Percentiles rank a stretch among this genome's conserved stretches.
Evolutionary conservation across 2,888 invertebrate genomes (phyloP).

Genomic region (Drosophila imparisetae): DNA sequence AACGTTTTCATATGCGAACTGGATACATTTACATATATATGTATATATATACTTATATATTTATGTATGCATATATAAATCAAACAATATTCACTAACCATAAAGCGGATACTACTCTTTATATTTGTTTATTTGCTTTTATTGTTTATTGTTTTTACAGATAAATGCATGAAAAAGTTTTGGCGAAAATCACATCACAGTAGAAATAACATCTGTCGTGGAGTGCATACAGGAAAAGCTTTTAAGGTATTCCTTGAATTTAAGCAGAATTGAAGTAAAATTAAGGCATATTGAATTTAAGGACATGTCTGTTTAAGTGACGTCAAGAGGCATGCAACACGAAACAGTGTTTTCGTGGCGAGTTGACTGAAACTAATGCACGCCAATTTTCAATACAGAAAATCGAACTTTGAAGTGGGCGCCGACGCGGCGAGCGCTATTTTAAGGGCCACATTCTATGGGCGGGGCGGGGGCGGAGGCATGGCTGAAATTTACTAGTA

Average conservation of each 20-base stretch:
- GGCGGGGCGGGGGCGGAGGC: neutral
- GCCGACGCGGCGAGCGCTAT: constrained; percentile 45
- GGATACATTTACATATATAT: neutral
- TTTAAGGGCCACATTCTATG: neutral
- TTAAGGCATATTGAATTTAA: constrained; percentile 4
- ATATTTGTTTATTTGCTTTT: neutral
- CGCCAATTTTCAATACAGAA: constrained; percentile 75
- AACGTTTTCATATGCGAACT: neutral
- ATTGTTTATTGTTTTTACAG: neutral
- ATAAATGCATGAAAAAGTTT: neutral
- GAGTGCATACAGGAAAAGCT: neutral
- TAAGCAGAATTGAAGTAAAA: neutral
- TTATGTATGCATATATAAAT: neutral
- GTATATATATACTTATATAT: neutral
- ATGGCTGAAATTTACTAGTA: constrained; percentile 26
- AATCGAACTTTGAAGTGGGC: constrained; percentile 75
- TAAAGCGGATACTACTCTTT: neutral
- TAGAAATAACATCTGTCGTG: neutral
- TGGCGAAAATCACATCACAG: neutral
- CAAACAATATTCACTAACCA: neutral
- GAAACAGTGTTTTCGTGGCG: constrained; percentile 11
- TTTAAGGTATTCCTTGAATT: neutral
- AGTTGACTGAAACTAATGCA: constrained; percentile 57
- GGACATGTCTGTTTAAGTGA: constrained; percentile 34
- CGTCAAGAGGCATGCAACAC: constrained; percentile 24